A percentile compares a stretch with the other conserved stretches of the same genome.
Evolutionary conservation across 2,113 vertebrate genomes (phyloP).

Genomic region (Mormyrus iriodes): DNA sequence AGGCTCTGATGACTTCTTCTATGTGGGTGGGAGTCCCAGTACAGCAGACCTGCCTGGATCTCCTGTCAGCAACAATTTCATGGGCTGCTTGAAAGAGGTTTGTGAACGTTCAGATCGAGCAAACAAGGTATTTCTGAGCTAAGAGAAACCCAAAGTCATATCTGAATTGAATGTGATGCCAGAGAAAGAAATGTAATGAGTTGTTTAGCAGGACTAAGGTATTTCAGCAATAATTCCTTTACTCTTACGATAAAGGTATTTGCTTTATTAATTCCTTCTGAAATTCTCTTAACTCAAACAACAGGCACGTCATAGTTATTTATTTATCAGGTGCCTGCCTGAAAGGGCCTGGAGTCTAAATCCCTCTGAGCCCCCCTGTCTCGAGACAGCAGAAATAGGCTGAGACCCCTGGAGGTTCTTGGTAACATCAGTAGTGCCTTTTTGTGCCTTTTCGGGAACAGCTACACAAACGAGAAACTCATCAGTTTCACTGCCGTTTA

Average conservation of each 20-base stretch:
- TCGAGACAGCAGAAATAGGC: not conserved
- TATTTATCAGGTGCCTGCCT: not conserved
- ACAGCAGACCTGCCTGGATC: constrained; percentile 94
- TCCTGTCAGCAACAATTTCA: constrained; percentile 98
- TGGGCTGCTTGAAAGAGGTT: constrained; percentile 98
- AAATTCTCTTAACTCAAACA: not conserved
- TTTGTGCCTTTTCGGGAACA: not conserved
- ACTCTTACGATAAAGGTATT: not conserved
- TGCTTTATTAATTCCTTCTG: not conserved
- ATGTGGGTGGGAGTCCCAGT: constrained; percentile 93
- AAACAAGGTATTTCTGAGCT: not conserved
- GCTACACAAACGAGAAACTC: not conserved
- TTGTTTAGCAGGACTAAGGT: not conserved
- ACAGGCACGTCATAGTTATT: not conserved
- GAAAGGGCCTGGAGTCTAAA: not conserved
- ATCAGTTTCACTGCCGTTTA: not conserved
- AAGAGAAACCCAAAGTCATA: constrained; percentile 16
- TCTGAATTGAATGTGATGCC: not conserved
- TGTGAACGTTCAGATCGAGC: not conserved
- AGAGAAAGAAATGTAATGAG: not conserved
- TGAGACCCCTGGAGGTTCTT: not conserved
- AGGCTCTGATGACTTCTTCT: constrained; percentile 96
- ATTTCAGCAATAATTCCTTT: not conserved
- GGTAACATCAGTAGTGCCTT: not conserved
- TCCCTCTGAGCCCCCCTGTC: not conserved